These are phyloP conservation scores for Tribolium madens DNA, from an alignment of 1,140 invertebrate genomes.

Conservation along the genomic window DNA sequence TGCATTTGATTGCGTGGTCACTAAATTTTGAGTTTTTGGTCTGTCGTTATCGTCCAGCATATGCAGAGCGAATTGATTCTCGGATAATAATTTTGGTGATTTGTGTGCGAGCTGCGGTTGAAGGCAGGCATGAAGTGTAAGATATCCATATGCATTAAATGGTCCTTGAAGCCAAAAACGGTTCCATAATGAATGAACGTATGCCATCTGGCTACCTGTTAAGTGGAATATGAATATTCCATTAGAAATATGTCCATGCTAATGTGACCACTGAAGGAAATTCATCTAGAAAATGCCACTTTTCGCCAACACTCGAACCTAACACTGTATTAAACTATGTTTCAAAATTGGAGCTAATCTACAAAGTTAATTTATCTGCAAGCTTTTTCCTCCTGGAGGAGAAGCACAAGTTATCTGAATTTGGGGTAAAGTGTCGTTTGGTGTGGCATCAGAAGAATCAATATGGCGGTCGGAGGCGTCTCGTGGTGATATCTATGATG, in stretches of 20 bases:
- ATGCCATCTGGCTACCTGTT: constrained; percentile 44
- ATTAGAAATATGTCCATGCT: constrained; percentile 46
- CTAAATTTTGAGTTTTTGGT: neutral
- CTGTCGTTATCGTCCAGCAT: neutral
- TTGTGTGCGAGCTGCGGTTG: constrained; percentile 41
- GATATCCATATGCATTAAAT: constrained; percentile 48
- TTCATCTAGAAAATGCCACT: constrained; percentile 37
- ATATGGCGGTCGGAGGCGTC: constrained; percentile 28
- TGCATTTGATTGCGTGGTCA: neutral
- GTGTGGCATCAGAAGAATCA: constrained; percentile 19
- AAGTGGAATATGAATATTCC: constrained; percentile 49
- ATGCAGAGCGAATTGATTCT: constrained; percentile 16
- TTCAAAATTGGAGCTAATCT: too few relatives aligned
- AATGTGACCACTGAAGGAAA: constrained; percentile 41
- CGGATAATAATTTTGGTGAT: constrained; percentile 36
- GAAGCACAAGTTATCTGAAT: neutral
- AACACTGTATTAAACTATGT: neutral
- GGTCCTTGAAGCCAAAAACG: constrained; percentile 44
- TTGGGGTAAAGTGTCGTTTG: constrained; percentile 6
- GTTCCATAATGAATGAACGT: constrained; percentile 43
- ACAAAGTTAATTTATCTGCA: neutral
- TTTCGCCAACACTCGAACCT: neutral
- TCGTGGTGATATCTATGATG: constrained; percentile 21
- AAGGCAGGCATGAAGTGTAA: constrained; percentile 38
- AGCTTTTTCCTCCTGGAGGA: neutral